phyloP scores from a whole-genome alignment of 2,888 invertebrate species.

The Drosophila acutilabella region DNA sequence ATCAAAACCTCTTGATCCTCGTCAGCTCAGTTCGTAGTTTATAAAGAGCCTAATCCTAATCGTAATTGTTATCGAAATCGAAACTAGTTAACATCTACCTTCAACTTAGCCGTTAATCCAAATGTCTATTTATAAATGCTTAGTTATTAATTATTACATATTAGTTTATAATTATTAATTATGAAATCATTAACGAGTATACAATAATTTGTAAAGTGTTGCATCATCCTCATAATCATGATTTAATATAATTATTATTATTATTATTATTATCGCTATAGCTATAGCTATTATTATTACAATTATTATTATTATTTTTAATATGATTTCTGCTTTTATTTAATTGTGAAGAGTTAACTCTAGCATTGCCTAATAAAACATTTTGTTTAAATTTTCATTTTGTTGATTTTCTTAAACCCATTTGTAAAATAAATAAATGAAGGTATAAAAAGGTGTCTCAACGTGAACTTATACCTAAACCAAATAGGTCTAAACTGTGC shows the following conservation, averaged over 20 bases:
- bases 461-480: too few relatives aligned
- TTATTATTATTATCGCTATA: constrained; percentile 47
- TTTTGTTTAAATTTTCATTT: constrained; percentile 61
- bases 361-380: constrained; percentile 73
- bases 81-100: constrained; percentile 79
- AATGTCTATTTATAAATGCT: constrained; percentile 59
- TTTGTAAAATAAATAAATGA: too few relatives aligned
- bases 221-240: constrained; percentile 53
- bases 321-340: constrained; percentile 72
- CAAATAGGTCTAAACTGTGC: too few relatives aligned
- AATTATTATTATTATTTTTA: constrained; percentile 46
- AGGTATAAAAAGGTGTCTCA: too few relatives aligned
- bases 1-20: not conserved
- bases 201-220: constrained; percentile 48
- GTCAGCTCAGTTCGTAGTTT: constrained; percentile 30
- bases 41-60: constrained; percentile 26
- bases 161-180: constrained; percentile 30
- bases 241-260: constrained; percentile 39
- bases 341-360: constrained; percentile 73
- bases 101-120: constrained; percentile 73
- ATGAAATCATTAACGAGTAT: constrained; percentile 34
- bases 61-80: constrained; percentile 19
- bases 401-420: constrained; percentile 9
- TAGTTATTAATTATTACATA: constrained; percentile 6
- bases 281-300: constrained; percentile 40